Conservation (phyloP, 2,113 vertebrate genomes). For the Saguinus midas region DNA sequence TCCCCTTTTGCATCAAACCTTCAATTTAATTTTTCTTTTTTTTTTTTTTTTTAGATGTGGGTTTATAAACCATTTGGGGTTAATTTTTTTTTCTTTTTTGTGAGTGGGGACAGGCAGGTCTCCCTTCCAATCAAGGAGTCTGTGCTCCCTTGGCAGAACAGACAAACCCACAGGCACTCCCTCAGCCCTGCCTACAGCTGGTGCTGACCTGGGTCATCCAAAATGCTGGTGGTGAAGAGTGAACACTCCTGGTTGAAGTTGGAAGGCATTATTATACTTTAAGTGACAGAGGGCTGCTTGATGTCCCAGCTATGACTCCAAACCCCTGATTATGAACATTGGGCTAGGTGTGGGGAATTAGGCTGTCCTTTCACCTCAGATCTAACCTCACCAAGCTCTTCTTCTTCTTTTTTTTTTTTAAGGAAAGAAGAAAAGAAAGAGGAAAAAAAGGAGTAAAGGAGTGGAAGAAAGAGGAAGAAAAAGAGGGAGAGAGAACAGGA, state of each 20-base stretch:
- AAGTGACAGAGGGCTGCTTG: neutral
- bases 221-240: neutral
- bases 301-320: neutral
- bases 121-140: neutral
- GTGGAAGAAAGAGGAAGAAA: too few species aligned
- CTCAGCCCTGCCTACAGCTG: rapidly evolving
- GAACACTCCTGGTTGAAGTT: neutral
- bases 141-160: neutral
- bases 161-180: neutral
- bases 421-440: too few species aligned
- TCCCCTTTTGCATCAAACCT: neutral
- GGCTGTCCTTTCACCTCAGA: neutral
- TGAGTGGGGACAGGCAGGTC: neutral
- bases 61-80: too few species aligned
- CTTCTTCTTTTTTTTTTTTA: neutral
- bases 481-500: too few species aligned
- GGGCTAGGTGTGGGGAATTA: neutral
- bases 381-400: neutral
- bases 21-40: neutral
- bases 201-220: neutral
- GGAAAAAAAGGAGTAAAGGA: too few species aligned
- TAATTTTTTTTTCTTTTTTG: too few species aligned
- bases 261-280: neutral
- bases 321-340: neutral
- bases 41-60: too few species aligned